Conservation (phyloP, 2,113 vertebrate genomes). For the cattle (Bos taurus) region ARS-UCD2.0 NC_037339.1:84596001-84596500, state of each 20-base stretch:
- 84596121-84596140: not conserved
- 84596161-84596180: not conserved
- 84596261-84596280: not conserved
- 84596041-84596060: not conserved
- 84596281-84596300: not conserved
- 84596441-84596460: not conserved
- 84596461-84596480: not conserved
- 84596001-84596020: not conserved
- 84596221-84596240: not conserved
- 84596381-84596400: not conserved
- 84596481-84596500: not conserved
- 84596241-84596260: not conserved
- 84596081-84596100: not conserved
- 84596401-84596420: not conserved
- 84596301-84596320: no score
- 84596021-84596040: not conserved
- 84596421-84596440: not conserved
- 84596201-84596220: not conserved
- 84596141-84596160: not conserved
- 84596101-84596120: not conserved
- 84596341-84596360: not conserved
- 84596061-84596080: not conserved
- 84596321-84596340: not conserved
- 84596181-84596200: not conserved
- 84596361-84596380: not conserved